A percentile compares a stretch with the other conserved stretches of the same genome.
These are phyloP conservation scores for Agriotes lineatus DNA, from an alignment of 2,888 invertebrate species.

Conservation along the genomic window DNA sequence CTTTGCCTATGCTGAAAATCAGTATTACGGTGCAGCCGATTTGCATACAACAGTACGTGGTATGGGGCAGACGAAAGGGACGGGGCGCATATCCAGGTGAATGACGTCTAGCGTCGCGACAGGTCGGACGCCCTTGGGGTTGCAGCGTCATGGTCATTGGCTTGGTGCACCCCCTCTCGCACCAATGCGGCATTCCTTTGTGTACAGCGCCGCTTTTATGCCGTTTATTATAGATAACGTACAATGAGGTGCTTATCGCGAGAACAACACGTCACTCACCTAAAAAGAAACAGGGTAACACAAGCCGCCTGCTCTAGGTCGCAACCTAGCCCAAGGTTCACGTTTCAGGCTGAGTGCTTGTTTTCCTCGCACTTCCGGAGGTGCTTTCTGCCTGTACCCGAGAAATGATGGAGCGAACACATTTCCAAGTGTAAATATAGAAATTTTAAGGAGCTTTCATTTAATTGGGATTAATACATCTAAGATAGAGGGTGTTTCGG, in stretches of 20 bases:
- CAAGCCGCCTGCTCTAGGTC: slow-evolving; percentile 12
- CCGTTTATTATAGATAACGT: slow-evolving; percentile 16
- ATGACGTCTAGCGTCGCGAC: slow-evolving; percentile 59
- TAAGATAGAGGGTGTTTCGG: too few species aligned
- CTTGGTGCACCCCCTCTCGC: slow-evolving; percentile 42
- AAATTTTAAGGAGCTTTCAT: too few species aligned
- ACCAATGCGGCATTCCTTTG: slow-evolving; percentile 31
- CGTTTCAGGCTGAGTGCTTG: not conserved
- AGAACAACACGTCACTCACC: slow-evolving; percentile 17
- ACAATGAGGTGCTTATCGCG: slow-evolving; percentile 15
- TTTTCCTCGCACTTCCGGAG: too few species aligned
- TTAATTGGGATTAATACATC: too few species aligned
- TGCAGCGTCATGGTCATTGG: slow-evolving; percentile 58
- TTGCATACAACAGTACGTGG: slow-evolving; percentile 22
- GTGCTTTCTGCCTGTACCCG: too few species aligned
- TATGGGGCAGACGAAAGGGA: slow-evolving; percentile 8
- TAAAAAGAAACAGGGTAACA: slow-evolving; percentile 1
- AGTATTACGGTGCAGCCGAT: slow-evolving; percentile 9
- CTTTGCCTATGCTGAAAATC: too few species aligned
- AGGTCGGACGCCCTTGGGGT: slow-evolving; percentile 56
- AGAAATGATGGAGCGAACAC: too few species aligned
- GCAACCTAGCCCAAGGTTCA: not conserved
- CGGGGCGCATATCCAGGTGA: slow-evolving; percentile 52
- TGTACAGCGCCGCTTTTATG: slow-evolving; percentile 48
- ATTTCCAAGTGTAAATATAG: too few species aligned